These are phyloP conservation scores for Syrmaticus mikado DNA, from an alignment of 2,113 vertebrate genomes.

Conservation along the genomic window DNA sequence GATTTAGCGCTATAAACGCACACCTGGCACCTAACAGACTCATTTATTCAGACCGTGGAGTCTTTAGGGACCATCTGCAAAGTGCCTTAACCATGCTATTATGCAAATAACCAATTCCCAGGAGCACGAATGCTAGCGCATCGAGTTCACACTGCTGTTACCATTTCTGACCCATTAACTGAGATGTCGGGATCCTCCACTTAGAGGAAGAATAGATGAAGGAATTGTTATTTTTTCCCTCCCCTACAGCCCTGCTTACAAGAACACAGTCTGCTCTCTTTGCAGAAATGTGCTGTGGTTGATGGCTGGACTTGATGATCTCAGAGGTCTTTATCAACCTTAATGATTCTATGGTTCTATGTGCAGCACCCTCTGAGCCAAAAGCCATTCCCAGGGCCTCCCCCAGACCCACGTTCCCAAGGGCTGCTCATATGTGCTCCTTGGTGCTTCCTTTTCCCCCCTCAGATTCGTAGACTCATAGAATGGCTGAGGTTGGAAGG, in stretches of 20 bases:
- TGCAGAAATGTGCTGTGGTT: not conserved
- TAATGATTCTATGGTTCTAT: too few species aligned
- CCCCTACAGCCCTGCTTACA: not conserved
- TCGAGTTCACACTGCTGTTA: not conserved
- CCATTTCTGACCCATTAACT: slow-evolving; percentile 24
- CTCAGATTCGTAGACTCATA: not conserved
- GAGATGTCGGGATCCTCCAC: not conserved
- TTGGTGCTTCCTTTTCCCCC: not conserved
- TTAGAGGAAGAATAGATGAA: not conserved
- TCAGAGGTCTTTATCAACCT: too few species aligned
- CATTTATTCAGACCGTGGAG: slow-evolving; percentile 21
- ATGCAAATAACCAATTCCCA: slow-evolving; percentile 9
- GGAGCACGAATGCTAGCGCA: not conserved
- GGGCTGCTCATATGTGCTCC: not conserved
- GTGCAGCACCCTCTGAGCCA: not conserved
- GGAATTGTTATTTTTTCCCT: not conserved
- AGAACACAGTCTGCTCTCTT: not conserved
- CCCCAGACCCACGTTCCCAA: not conserved
- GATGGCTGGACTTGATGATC: too few species aligned
- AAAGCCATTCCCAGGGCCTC: not conserved
- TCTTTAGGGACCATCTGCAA: slow-evolving; percentile 25
- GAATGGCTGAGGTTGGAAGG: too few species aligned
- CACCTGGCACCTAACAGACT: slow-evolving; percentile 46
- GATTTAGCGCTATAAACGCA: slow-evolving; percentile 14
- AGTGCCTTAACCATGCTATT: slow-evolving; percentile 6